Conservation (phyloP, 2,888 invertebrate species). For the Onchidella celtica region DNA sequence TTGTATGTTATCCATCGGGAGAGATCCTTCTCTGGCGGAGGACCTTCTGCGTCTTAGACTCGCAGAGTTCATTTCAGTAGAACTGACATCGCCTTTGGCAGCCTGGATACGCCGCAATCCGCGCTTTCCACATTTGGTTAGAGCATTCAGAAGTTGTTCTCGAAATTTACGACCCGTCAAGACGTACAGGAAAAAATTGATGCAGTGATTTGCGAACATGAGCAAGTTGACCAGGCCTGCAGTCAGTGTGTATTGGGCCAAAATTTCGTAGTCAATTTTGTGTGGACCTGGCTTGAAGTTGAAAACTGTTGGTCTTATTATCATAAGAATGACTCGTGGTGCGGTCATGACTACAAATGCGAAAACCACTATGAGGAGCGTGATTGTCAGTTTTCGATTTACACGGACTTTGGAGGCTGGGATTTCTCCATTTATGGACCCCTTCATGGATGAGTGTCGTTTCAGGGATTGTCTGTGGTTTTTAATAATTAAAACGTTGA, state of each 20-base stretch:
- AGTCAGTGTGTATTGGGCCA: constrained; percentile 60
- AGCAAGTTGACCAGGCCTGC: constrained; percentile 60
- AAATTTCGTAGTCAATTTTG: constrained; percentile 53
- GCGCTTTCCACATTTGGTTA: constrained; percentile 11
- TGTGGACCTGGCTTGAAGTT: constrained; percentile 53
- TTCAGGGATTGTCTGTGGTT: constrained; percentile 56
- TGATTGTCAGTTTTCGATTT: constrained; percentile 61
- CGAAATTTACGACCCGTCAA: constrained; percentile 67
- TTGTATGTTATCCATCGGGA: neutral
- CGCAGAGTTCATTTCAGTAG: constrained; percentile 21
- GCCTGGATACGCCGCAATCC: neutral
- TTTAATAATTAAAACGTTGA: constrained; percentile 69
- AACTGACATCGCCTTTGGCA: neutral
- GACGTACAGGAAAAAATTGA: constrained; percentile 71
- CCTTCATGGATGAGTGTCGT: constrained; percentile 50
- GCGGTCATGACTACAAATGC: constrained; percentile 67
- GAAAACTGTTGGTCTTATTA: constrained; percentile 61
- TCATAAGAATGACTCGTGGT: constrained; percentile 66
- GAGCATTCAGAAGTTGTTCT: constrained; percentile 56
- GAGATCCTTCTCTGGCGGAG: neutral
- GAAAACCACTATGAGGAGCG: constrained; percentile 67
- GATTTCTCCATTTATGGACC: neutral
- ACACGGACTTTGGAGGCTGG: constrained; percentile 30
- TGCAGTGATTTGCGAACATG: constrained; percentile 66
- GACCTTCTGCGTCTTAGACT: constrained; percentile 1